Conservation (phyloP, 2,888 invertebrate genomes). For the Pristionchus arcanus region DNA sequence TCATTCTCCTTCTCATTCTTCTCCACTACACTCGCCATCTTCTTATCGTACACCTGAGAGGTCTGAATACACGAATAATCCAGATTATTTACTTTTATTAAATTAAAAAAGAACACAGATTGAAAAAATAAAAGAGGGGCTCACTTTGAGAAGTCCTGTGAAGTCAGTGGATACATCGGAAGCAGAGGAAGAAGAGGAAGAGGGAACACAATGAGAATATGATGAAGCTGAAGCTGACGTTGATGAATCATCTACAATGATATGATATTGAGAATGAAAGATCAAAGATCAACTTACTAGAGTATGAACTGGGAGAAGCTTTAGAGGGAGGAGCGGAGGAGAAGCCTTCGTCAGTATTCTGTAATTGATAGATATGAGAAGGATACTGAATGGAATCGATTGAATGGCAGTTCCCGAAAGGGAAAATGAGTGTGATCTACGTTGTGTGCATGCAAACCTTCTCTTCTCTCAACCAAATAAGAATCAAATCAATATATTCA, state of each 20-base stretch:
- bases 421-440: conserved; percentile 9
- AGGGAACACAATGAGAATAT: not conserved
- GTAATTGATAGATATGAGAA: not conserved
- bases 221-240: conserved; percentile 11
- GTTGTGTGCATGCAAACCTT: conserved; percentile 12
- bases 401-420: conserved; percentile 4
- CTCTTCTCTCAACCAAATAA: not conserved
- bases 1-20: conserved; percentile 31
- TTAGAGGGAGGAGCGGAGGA: conserved; percentile 29
- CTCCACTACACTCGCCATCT: conserved; percentile 31
- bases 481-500: not conserved
- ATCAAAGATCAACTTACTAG: conserved; percentile 38
- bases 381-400: not conserved
- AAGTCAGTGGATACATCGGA: conserved; percentile 16
- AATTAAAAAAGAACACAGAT: not conserved
- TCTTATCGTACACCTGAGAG: conserved; percentile 39
- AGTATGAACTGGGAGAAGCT: conserved; percentile 22
- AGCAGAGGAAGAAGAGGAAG: not conserved
- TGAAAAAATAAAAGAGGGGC: not conserved
- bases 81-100: not conserved
- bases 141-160: conserved; percentile 18
- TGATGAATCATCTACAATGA: conserved; percentile 22
- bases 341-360: conserved; percentile 48
- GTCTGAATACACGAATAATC: not conserved
- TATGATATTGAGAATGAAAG: not conserved